phyloP scores from a whole-genome alignment of 2,797 vertebrate species.

The Micrastur ruficollis region DNA sequence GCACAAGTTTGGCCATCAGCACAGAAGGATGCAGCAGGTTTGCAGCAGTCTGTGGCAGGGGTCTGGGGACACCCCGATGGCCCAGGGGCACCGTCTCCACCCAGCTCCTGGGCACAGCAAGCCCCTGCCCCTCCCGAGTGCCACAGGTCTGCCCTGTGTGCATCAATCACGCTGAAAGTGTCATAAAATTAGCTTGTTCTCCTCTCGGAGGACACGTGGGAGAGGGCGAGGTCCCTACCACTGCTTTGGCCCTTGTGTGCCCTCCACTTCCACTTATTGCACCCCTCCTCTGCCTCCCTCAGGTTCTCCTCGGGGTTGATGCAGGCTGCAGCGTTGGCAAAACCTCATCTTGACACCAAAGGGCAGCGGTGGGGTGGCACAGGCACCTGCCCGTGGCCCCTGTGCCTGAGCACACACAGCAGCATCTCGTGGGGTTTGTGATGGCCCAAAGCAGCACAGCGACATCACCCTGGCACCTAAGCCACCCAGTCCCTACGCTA shows the following conservation, averaged over 20 bases:
- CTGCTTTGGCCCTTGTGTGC: neutral
- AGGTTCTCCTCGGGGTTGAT: neutral
- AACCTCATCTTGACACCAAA: rapidly evolving
- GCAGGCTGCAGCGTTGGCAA: neutral
- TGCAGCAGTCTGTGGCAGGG: neutral
- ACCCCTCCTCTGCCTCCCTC: neutral
- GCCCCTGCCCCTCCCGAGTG: rapidly evolving
- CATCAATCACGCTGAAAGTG: neutral
- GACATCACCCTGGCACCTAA: neutral
- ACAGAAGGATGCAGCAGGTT: neutral
- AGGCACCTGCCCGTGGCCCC: rapidly evolving
- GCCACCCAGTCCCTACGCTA: neutral
- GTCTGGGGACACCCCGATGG: rapidly evolving
- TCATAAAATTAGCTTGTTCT: neutral
- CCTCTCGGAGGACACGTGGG: neutral
- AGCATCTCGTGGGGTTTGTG: neutral
- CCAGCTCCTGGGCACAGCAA: rapidly evolving
- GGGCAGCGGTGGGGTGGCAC: neutral
- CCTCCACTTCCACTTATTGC: neutral
- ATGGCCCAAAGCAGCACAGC: neutral
- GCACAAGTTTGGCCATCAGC: neutral
- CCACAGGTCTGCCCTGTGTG: neutral
- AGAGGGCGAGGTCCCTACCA: neutral
- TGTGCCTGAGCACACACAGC: rapidly evolving
- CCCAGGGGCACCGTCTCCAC: no score